These are phyloP conservation scores for Silvanus unidentatus DNA, from an alignment of 2,888 invertebrate species.

Conservation along the genomic window DNA sequence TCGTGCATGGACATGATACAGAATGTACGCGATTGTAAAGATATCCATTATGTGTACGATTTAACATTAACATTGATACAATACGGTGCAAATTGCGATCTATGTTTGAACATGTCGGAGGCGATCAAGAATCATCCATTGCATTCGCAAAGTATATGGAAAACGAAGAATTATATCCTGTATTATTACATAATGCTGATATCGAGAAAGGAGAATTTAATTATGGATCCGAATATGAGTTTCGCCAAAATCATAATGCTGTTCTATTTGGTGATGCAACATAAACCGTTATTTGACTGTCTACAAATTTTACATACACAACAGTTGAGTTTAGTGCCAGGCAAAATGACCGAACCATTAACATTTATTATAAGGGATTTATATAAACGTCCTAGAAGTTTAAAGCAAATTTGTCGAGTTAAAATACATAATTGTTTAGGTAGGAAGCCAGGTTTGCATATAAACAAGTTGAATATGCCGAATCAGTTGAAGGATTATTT, in stretches of 20 bases:
- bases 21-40: conserved; percentile 59
- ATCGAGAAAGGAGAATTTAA: conserved; percentile 59
- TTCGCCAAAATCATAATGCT: conserved; percentile 62
- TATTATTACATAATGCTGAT: conserved; percentile 68
- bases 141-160: conserved; percentile 48
- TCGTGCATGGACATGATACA: conserved; percentile 66
- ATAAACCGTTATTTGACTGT: conserved; percentile 61
- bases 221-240: conserved; percentile 56
- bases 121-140: conserved; percentile 42
- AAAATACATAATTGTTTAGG: conserved; percentile 62
- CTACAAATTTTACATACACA: conserved; percentile 61
- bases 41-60: conserved; percentile 64
- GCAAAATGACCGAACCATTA: conserved; percentile 57
- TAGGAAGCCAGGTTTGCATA: conserved; percentile 57
- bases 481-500: conserved; percentile 63
- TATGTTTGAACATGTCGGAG: conserved; percentile 51
- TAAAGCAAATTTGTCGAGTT: conserved; percentile 68
- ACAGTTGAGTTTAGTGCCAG: conserved; percentile 58
- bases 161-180: conserved; percentile 57
- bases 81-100: conserved; percentile 68
- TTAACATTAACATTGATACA: conserved; percentile 65
- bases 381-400: conserved; percentile 59
- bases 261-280: conserved; percentile 63
- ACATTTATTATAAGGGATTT: conserved; percentile 58
- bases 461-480: conserved; percentile 64